Conservation (phyloP, 2,113 vertebrate species). For the Maccullochella peelii region DNA sequence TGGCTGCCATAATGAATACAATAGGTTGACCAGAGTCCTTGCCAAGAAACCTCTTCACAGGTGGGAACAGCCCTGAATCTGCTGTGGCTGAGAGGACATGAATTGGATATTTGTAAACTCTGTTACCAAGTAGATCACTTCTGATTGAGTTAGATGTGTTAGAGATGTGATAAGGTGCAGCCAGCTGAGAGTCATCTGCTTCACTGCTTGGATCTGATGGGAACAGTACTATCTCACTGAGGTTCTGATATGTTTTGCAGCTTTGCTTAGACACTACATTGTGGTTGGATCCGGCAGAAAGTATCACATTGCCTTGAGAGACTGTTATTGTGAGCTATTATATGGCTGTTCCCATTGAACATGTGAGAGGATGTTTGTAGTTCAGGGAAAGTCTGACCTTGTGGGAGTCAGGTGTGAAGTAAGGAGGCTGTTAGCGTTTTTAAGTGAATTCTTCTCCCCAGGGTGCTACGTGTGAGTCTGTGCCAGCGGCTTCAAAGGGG, state of each 20-base stretch:
- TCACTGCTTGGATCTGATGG: constrained; percentile 54
- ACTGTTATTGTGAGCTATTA: not conserved
- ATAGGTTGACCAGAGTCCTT: constrained; percentile 18
- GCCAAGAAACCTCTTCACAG: constrained; percentile 19
- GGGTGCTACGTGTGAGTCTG: not conserved
- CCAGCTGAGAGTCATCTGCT: constrained; percentile 15
- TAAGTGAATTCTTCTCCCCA: constrained; percentile 2
- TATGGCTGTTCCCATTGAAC: not conserved
- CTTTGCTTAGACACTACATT: not conserved
- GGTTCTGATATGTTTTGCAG: constrained; percentile 20
- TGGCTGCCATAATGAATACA: not conserved
- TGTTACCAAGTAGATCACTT: not conserved
- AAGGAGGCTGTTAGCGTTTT: constrained; percentile 7
- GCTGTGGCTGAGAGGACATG: constrained; percentile 6
- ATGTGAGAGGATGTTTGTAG: not conserved
- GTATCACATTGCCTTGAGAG: not conserved
- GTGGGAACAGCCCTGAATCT: not conserved
- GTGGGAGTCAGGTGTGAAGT: constrained; percentile 29
- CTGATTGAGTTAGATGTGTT: constrained; percentile 39
- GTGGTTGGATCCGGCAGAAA: not conserved
- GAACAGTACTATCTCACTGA: constrained; percentile 20
- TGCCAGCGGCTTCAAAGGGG: not conserved
- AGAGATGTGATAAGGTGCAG: constrained; percentile 40
- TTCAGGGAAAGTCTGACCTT: constrained; percentile 34
- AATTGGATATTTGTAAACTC: constrained; percentile 31